Evolutionary conservation across 2,797 vertebrate species (phyloP), one percentile per base, ranked within the genome.

Genomic region (Sparus aurata): DNA sequence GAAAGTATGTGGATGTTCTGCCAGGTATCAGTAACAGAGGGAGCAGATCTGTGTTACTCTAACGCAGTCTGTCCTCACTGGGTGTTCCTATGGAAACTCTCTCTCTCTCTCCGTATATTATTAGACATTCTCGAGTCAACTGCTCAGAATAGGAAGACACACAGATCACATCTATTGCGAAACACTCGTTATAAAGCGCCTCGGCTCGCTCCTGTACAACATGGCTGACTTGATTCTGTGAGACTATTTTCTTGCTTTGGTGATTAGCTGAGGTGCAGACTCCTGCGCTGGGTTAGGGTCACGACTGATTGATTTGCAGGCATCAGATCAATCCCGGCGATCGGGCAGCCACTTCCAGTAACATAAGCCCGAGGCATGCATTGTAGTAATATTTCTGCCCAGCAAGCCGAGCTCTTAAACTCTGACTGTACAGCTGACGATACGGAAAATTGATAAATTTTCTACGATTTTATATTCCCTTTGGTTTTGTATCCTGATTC

Each of bases 41-140:
- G 90, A 91, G 85, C 87, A 83, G 85, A 86, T 90, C 88, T 90
- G 87, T 90, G 90, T 92, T 94, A 93, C 91, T 92, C 92, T 78
- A 91, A 87, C 85, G 85, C 91, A 93, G 90, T 90, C 88, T 91
- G 91, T 93, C 87, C 91, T 92, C 85, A 15, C 91, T 83, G 90
- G 93, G 92, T 91, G 93, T 95, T 95, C 93, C 94, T 94, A 95
- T 95, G 93, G 93, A 94, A 95, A 95, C 94, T 92, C 92, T 85
- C 81, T 87, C 82, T 82, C 82, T 27, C 27, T 86, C 83, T 86
- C 84, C 79, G 89, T 92, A 86, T 93, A 95, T 95, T 93, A 93
- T 95, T 94, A 94, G 93, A 93, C 87, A 88, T 89, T 90, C 83
- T 90, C 75, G 78, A 92, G 90, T 93, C 88, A 85, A 90, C 85